Base-by-base conservation (phyloP, 2,113 vertebrate genomes). In the Gasterosteus aculeatus region DNA sequence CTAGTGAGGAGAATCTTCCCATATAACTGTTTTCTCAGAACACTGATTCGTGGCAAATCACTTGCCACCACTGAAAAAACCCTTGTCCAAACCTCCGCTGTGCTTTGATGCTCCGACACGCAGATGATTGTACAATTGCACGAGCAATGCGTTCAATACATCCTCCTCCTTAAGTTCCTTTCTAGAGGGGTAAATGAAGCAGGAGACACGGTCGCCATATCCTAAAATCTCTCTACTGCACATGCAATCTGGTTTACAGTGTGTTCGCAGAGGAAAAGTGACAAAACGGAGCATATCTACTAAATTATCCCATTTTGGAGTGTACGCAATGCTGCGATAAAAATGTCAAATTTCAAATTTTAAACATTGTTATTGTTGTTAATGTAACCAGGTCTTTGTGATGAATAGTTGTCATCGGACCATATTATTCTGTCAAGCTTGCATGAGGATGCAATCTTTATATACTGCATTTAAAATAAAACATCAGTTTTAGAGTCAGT, bases 1-100 rank as follows among this genome's bases (percentile, higher is more conserved):
- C 82, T 60, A 79, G 38, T 33, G 49, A 71, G 29, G 26, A 35
- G 56, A 73, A 78, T 76, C 7, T 31, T 19, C 62, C 49, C 15
- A 71, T 44, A 57, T 49, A 42, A 53, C 39, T 15, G 10, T 69
- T 49, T 63, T 39, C 31, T 47, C 33, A 38, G 60, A 80, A 54
- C 47, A 56, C 38, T 59, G 33, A 62, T 75, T 66, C 42, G 61
- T 10, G 38, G n/a, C 33, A 15, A 77, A 42, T 33, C 14, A 35
- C 7, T 59, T 31, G 3, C 15, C 44, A 18, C 2, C 38, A 22
- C 58, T n/a, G 31, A 26, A 63, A 29, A 66, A 62, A 59, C 18
- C 5, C 0, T 18, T 42, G 51, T 64, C 62, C 10, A 46, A 11
- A 18, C 39, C 31, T 7, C 10, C 5, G 53, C 54, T 33, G 46